Evolutionary conservation across 2,888 invertebrate species (phyloP).

Genomic region (Heliconius aoede): DNA sequence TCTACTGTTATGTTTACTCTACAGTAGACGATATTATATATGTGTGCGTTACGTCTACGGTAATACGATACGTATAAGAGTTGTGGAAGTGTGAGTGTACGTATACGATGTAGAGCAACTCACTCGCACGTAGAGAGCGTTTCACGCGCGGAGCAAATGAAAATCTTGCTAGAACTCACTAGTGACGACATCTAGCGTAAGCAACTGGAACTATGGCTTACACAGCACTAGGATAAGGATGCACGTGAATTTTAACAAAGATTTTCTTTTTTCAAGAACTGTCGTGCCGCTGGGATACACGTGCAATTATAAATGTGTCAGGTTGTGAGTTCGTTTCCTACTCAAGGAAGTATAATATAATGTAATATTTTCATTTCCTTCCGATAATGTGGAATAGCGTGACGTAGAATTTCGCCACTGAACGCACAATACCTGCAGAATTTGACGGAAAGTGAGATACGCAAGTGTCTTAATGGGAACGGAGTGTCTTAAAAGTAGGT

Average conservation of each 20-base stretch:
- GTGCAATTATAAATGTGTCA: too few relatives aligned
- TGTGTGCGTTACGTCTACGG: slow-evolving; percentile 55
- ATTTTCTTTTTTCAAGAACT: not conserved
- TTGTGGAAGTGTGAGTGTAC: slow-evolving; percentile 51
- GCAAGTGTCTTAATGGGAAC: too few relatives aligned
- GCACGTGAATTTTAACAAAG: slow-evolving; percentile 51
- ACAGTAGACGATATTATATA: slow-evolving; percentile 34
- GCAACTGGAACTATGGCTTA: slow-evolving; percentile 55
- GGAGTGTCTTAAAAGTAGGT: too few relatives aligned
- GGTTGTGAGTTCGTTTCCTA: too few relatives aligned
- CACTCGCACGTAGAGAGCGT: slow-evolving; percentile 52
- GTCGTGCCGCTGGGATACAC: too few relatives aligned
- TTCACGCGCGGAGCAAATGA: slow-evolving; percentile 51
- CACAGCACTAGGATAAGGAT: slow-evolving; percentile 58
- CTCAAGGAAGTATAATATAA: too few relatives aligned
- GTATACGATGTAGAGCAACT: slow-evolving; percentile 52
- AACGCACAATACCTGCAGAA: too few relatives aligned
- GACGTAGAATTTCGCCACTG: too few relatives aligned
- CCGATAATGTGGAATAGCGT: too few relatives aligned
- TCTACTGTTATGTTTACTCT: slow-evolving; percentile 46
- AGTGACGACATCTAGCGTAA: slow-evolving; percentile 73
- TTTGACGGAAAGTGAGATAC: too few relatives aligned
- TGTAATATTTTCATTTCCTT: too few relatives aligned
- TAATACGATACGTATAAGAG: slow-evolving; percentile 50
- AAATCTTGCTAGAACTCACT: slow-evolving; percentile 61